Base-by-base conservation (phyloP, 1,140 invertebrate genomes). In the Lordiphosa clarofinis region DNA sequence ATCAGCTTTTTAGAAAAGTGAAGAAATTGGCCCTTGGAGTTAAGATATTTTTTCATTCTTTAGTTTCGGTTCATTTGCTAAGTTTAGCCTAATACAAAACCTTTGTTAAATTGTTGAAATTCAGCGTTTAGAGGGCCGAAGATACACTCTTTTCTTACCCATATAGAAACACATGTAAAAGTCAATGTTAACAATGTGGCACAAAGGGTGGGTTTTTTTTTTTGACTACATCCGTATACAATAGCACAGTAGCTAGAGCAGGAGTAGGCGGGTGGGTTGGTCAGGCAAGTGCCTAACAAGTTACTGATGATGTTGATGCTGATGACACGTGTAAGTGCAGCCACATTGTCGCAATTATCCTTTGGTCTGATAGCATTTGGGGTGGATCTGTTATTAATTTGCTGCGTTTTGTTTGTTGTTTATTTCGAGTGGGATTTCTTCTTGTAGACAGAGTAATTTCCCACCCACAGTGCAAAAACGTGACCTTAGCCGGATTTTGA, bases 341-440 rank as follows among this genome's bases (percentile, higher is more conserved):
- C 76, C 75, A 82, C 82, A 78, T 76, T 87, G 82, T 87, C 65
- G 82, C 82, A 87, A 87, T 87, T 87, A 87, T 79, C 74, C 82
- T 74, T 39, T 46, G 21, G 49, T 15, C 33, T 24, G 36, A 36
- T 28, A 49, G 24, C 12, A 46, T 31, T 31, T 11, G 36, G 15
- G 10, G 52, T 37, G 52, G 10, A 15, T 13, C 19, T 64, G 50
- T 73, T 78, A 78, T 73, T 78, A 79, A 79, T 78, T 72, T 84
- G 72, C 60, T 60, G 59, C 65, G 73, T 60, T 69, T 82, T 82
- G 76, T 73, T 82, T 82, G 68, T 72, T 82, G 60, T 76, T 84
- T 78, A 71, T 84, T 73, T 69, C 78, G 73, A 72, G 68, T 55
- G 63, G 54, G 60, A 37, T 50, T 63, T 54, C 15, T 28, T 44